Conservation (phyloP, 35 echinoderm and acorn worm species). For the Strongylocentrotus purpuratus region DNA sequence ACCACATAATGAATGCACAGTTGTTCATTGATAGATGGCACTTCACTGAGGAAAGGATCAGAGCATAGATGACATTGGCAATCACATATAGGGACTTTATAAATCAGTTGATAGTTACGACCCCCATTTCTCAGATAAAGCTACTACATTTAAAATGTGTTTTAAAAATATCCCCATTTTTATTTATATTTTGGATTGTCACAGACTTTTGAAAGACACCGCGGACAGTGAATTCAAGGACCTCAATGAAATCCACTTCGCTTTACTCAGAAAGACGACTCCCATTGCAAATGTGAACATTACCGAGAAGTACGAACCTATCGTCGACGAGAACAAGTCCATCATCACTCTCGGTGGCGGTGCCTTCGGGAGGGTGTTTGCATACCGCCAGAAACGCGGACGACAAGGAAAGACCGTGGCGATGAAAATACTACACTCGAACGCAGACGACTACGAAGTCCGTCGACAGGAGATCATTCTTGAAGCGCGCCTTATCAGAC, state of each 20-base stretch:
- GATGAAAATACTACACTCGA: slow-evolving; percentile 17
- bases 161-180: not conserved
- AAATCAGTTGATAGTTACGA: too few relatives aligned
- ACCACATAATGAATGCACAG: too few relatives aligned
- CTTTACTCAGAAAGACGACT: not conserved
- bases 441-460: not conserved
- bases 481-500: slow-evolving; percentile 1
- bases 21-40: too few relatives aligned
- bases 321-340: not conserved
- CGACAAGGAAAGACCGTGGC: slow-evolving; percentile 20
- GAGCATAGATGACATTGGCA: too few relatives aligned
- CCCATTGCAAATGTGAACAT: not conserved
- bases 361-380: slow-evolving; percentile 17
- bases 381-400: not conserved
- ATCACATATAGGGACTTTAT: too few relatives aligned
- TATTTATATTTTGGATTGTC: not conserved
- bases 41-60: too few relatives aligned
- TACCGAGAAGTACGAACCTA: not conserved
- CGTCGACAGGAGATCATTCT: slow-evolving; percentile 8
- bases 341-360: slow-evolving; percentile 15
- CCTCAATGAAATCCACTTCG: slow-evolving; percentile 23
- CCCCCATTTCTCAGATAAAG: too few relatives aligned
- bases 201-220: slow-evolving; percentile 23
- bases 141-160: too few relatives aligned
- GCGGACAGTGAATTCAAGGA: not conserved